phyloP scores from a whole-genome alignment of 1,140 invertebrate genomes.

The Tribolium castaneum region DNA sequence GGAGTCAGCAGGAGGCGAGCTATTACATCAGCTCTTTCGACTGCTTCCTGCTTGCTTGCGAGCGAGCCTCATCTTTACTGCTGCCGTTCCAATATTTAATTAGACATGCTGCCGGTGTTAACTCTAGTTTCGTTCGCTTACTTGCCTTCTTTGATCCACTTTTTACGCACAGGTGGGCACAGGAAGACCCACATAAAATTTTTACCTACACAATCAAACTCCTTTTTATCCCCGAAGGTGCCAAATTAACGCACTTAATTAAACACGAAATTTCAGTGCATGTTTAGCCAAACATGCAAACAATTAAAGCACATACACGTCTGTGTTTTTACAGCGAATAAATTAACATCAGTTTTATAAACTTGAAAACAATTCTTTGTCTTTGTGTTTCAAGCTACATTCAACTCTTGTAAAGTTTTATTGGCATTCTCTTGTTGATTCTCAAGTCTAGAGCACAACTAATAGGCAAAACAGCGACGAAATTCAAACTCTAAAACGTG shows the following conservation, averaged over 20 bases:
- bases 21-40: constrained; percentile 30
- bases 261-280: background rate
- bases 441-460: background rate
- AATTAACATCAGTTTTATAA: background rate
- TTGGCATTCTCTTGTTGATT: background rate
- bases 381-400: background rate
- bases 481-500: background rate
- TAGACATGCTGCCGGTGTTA: constrained; percentile 15
- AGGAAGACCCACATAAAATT: background rate
- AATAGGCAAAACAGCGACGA: background rate
- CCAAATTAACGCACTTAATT: no score
- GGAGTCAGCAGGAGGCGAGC: constrained; percentile 37
- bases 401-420: background rate
- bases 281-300: background rate
- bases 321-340: background rate
- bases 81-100: constrained; percentile 38
- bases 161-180: background rate
- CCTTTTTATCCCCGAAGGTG: no score
- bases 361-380: background rate
- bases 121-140: constrained; percentile 6
- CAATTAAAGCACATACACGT: background rate
- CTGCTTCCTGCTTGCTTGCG: background rate
- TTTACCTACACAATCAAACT: no score
- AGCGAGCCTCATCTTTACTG: constrained; percentile 20
- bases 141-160: background rate